A percentile compares a stretch with the other conserved stretches of the same genome.
Evolutionary conservation across 2,797 vertebrate genomes (phyloP).

Genomic region (Astyanax mexicanus): DNA sequence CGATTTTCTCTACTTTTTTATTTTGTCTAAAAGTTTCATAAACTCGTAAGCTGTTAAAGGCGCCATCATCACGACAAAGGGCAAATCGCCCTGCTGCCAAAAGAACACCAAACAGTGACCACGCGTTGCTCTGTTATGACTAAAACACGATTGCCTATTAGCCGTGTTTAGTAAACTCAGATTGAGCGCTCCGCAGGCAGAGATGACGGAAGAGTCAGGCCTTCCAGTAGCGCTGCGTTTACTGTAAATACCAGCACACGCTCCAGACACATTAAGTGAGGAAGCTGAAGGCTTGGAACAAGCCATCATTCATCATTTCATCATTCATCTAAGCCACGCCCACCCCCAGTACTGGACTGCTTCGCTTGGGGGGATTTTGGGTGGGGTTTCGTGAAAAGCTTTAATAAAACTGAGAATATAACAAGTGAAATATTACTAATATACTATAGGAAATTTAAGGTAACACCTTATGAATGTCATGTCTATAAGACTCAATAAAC

Average conservation of each 20-base stretch:
- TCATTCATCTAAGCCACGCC: neutral
- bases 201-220: slow-evolving; percentile 63
- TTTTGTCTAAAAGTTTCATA: neutral
- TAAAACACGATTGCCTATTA: slow-evolving; percentile 80
- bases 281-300: slow-evolving; percentile 21
- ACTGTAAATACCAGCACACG: slow-evolving; percentile 80
- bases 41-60: slow-evolving; percentile 33
- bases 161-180: slow-evolving; percentile 83
- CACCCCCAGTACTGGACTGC: no score
- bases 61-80: slow-evolving; percentile 51
- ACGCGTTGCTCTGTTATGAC: slow-evolving; percentile 74
- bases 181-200: slow-evolving; percentile 71
- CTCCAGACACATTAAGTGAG: slow-evolving; percentile 63
- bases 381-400: no score
- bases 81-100: slow-evolving; percentile 65
- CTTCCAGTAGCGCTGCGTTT: slow-evolving; percentile 72
- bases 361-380: no score
- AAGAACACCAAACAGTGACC: slow-evolving; percentile 72
- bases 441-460: no score
- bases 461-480: no score
- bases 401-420: no score
- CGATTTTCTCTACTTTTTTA: no score
- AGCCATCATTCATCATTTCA: slow-evolving; percentile 61
- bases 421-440: no score
- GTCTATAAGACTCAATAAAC: no score